Evolutionary conservation across 92 coral and sea anemone species (phyloP), one percentile per base, ranked within the genome.

Genomic region (Phenganax stokvisi): DNA sequence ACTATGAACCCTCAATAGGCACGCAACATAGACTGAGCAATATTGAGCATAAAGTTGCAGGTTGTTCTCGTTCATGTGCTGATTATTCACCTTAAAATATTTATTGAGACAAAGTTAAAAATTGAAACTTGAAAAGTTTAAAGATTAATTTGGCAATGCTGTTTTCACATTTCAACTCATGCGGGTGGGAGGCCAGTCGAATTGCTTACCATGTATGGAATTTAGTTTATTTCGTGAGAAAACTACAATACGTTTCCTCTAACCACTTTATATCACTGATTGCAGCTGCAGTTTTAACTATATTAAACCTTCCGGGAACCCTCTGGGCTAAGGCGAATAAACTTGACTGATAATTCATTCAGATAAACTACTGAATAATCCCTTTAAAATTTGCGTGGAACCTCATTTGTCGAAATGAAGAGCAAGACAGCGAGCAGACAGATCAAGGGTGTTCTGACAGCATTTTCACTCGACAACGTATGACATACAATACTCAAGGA

Each of bases 131-230:
- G 71, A 54, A 58, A 60, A 77, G 60, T 62, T 64, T 62, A 20
- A 60, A 77, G 71, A 79, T 63, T 65, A 29, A 68, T 12, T 28
- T 17, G 74, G 30, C 29, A 17, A 54, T 79, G 52, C 69, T 76
- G 81, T 76, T 68, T 76, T 57, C 83, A 79, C 74, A 63, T 79
- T 79, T 51, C 62, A 30, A 78, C 65, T 78, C 10, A 15, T 78
- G 12, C 59, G 62, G n/a, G 53, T 15, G 16, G 62, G 73, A 79
- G 74, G 31, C 59, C 71, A 63, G 61, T 8, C 17, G 83, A 57
- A 6, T 30, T 57, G 70, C 20, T 25, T n/a, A 57, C 74, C 52
- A 79, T 54, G 64, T 79, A 79, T 79, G 83, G 83, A 59, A 44
- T 64, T 60, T 69, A 79, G 63, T 65, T 77, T 25, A 59, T 28